Percentiles rank a stretch among this genome's conserved stretches.
Conservation (phyloP, 2,113 vertebrate species). For the Hydropotes inermis region DNA sequence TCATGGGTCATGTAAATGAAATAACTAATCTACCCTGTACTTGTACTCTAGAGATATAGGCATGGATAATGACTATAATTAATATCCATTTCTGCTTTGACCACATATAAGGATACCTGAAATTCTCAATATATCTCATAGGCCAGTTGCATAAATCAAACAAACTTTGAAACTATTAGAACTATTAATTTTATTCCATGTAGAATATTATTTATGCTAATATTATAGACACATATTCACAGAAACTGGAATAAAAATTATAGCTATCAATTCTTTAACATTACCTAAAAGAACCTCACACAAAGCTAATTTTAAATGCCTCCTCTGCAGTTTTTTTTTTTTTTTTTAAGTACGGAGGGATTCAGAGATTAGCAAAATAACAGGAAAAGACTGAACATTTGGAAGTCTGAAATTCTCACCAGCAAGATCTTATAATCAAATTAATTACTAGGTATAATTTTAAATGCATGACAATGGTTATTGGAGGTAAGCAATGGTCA, state of each 20-base stretch:
- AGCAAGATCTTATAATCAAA: neutral
- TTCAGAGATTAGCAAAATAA: slow-evolving; percentile 35
- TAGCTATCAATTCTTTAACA: neutral
- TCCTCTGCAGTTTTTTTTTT: neutral
- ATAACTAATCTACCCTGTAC: neutral
- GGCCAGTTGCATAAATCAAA: neutral
- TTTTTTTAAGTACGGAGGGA: neutral
- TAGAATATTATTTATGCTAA: neutral
- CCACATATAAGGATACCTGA: neutral
- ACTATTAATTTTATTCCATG: neutral
- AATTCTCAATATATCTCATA: neutral
- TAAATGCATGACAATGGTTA: neutral
- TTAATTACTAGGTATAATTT: neutral
- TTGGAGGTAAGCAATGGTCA: slow-evolving; percentile 37
- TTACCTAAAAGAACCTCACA: neutral
- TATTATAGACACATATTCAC: neutral
- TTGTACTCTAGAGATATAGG: neutral
- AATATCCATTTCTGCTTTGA: neutral
- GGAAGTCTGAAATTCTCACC: slow-evolving; percentile 28
- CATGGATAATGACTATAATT: neutral
- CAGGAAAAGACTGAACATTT: neutral
- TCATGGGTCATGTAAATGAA: neutral
- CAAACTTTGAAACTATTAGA: neutral
- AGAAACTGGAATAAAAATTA: neutral
- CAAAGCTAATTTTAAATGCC: neutral